Conservation (phyloP, 2,113 vertebrate species). For the Phyllopteryx taeniolatus region DNA sequence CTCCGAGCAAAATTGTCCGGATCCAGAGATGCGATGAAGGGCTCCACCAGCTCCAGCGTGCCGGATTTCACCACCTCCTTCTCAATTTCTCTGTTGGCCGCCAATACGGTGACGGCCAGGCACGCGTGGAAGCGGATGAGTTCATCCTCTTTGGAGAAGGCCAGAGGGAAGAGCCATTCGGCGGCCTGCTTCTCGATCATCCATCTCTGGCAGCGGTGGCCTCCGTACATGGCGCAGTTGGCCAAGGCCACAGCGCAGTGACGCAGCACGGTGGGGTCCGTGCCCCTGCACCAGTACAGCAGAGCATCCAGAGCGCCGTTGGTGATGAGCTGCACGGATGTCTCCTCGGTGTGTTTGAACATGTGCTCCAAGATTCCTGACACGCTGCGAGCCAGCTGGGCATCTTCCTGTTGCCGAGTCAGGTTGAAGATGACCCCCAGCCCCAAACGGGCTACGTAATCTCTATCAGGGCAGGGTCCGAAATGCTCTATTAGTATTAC, state of each 20-base stretch:
- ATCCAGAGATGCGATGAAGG: constrained; percentile 90
- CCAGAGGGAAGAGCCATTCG: constrained; percentile 95
- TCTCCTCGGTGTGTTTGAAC: constrained; percentile 98
- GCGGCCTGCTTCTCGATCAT: constrained; percentile 93
- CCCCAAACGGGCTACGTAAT: constrained; percentile 87
- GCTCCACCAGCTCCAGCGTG: constrained; percentile 94
- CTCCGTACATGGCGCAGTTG: constrained; percentile 95
- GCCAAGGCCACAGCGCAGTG: constrained; percentile 92
- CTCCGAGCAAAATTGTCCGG: constrained; percentile 82
- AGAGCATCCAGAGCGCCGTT: constrained; percentile 87
- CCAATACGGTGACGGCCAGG: constrained; percentile 87
- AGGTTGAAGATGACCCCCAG: constrained; percentile 91
- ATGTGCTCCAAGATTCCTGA: constrained; percentile 97
- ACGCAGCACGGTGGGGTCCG: constrained; percentile 81
- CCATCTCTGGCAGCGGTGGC: constrained; percentile 85
- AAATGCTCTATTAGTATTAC: not conserved
- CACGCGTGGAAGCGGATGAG: constrained; percentile 90
- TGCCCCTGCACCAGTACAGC: constrained; percentile 94
- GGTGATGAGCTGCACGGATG: constrained; percentile 84
- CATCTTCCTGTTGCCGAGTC: constrained; percentile 82
- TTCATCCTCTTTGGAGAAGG: constrained; percentile 91
- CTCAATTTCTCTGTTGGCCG: constrained; percentile 91
- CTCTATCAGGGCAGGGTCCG: constrained; percentile 67
- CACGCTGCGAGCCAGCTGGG: constrained; percentile 82
- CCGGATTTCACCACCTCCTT: constrained; percentile 93